Evolutionary conservation across 2,888 invertebrate species (phyloP).

Genomic region (Sisyra terminalis): DNA sequence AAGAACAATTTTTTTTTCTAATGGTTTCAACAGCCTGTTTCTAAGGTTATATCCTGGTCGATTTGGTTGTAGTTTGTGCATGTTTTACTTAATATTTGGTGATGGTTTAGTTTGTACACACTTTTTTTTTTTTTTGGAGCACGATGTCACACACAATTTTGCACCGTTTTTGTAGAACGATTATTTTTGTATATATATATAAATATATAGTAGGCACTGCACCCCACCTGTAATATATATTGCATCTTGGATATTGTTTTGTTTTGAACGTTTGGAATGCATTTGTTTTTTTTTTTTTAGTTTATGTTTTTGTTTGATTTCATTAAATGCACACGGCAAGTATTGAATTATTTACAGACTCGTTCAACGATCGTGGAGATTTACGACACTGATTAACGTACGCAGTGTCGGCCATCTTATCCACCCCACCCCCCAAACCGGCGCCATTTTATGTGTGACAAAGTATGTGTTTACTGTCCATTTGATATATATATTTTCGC

Average conservation of each 20-base stretch:
- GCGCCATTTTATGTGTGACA: slow-evolving; percentile 8
- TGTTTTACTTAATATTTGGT: no score
- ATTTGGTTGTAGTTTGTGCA: no score
- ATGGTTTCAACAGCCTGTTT: no score
- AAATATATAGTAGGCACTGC: not conserved
- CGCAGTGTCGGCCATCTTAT: not conserved
- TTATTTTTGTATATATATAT: not conserved
- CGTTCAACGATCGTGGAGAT: slow-evolving; percentile 7
- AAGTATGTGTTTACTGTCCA: slow-evolving; percentile 6
- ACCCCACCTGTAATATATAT: not conserved
- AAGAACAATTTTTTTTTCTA: no score
- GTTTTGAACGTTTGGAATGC: not conserved
- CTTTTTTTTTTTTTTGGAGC: no score
- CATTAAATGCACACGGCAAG: slow-evolving; percentile 6
- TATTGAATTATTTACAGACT: slow-evolving; percentile 8
- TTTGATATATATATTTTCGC: no score
- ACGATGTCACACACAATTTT: no score
- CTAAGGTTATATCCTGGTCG: no score
- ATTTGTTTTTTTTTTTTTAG: slow-evolving; percentile 1
- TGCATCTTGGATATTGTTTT: not conserved
- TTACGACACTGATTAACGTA: slow-evolving; percentile 7
- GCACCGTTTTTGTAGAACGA: not conserved
- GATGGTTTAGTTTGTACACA: no score
- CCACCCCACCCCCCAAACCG: not conserved
- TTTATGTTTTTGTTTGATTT: not conserved